Evolutionary conservation across 2,113 vertebrate species (phyloP).

Genomic region (Callocephalon fimbriatum): DNA sequence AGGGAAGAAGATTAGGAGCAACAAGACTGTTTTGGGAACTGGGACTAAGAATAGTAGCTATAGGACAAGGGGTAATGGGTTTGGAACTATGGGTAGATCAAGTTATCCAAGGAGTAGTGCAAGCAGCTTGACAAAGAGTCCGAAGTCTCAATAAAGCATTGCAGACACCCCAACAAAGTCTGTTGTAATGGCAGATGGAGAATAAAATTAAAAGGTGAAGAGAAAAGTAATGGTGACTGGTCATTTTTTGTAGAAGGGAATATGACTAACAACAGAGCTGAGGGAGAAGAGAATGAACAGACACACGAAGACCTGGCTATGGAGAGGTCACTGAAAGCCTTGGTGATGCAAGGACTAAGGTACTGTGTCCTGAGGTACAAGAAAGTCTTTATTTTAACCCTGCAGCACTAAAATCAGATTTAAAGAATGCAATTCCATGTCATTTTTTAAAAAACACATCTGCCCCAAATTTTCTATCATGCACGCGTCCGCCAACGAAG

Average conservation of each 20-base stretch:
- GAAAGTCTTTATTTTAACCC: not conserved
- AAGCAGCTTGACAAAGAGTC: not conserved
- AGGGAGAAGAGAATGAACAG: not conserved
- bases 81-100: not conserved
- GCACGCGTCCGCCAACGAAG: not conserved
- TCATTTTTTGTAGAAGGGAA: not conserved
- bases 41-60: not conserved
- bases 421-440: not conserved
- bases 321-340: not conserved
- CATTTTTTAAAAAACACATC: not conserved
- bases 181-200: not conserved
- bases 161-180: not conserved
- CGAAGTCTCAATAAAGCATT: not conserved
- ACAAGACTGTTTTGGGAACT: not conserved
- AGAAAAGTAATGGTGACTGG: not conserved
- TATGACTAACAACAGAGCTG: not conserved
- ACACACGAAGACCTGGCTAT: not conserved
- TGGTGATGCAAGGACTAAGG: not conserved
- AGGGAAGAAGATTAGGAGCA: not conserved
- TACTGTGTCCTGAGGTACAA: not conserved
- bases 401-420: not conserved
- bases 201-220: not conserved
- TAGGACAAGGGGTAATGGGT: not conserved
- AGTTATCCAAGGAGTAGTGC: not conserved
- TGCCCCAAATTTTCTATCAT: not conserved